These are phyloP conservation scores for Atta cephalotes DNA, from an alignment of 1,140 invertebrate genomes.

Conservation along the genomic window DNA sequence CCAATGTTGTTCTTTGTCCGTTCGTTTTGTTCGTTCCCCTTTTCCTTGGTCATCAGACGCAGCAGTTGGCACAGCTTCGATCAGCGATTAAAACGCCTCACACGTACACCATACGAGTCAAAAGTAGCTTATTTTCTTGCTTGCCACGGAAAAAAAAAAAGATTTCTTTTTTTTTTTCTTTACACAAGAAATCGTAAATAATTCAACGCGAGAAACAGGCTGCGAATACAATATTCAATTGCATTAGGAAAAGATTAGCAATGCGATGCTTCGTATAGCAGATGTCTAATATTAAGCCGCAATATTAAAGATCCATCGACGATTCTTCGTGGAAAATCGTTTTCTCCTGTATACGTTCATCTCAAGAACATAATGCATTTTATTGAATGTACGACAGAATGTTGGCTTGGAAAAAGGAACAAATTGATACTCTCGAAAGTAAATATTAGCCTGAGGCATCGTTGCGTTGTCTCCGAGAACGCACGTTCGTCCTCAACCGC, in stretches of 20 bases:
- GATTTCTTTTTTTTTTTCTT: neutral
- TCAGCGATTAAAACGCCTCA: constrained; percentile 7
- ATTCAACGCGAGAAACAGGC: constrained; percentile 9
- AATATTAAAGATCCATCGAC: neutral
- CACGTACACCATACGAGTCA: neutral
- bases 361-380: constrained; percentile 23
- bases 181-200: constrained; percentile 5
- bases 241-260: neutral
- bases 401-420: neutral
- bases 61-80: constrained; percentile 49
- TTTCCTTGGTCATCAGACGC: constrained; percentile 45
- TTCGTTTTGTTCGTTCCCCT: constrained; percentile 48
- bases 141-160: neutral
- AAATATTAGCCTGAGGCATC: constrained; percentile 41
- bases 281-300: neutral
- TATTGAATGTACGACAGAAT: neutral
- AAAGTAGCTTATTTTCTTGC: neutral
- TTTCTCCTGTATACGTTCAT: neutral
- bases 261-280: neutral
- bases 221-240: constrained; percentile 6
- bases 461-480: constrained; percentile 1
- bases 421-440: constrained; percentile 44
- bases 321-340: neutral
- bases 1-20: constrained; percentile 39
- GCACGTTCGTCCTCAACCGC: constrained; percentile 2